Conservation (phyloP, 2,113 vertebrate species). For the Leptobrachium ailaonicum region DNA sequence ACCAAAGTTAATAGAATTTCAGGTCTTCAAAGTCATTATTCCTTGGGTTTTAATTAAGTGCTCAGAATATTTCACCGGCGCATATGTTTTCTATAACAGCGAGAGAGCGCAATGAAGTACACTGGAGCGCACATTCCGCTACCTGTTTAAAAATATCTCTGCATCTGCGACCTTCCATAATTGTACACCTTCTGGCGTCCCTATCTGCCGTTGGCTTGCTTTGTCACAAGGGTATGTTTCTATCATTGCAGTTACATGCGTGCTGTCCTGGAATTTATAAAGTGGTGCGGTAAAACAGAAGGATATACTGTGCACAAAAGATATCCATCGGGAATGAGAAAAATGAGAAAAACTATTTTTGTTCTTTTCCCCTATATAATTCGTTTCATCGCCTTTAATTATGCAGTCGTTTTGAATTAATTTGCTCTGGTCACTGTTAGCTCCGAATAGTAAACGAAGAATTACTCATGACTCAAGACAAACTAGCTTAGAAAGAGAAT, state of each 20-base stretch:
- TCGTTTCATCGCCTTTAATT: too few species aligned
- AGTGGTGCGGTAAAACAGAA: background rate
- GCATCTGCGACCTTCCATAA: constrained; percentile 5
- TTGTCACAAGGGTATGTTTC: constrained; percentile 22
- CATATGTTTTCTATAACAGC: constrained; percentile 9
- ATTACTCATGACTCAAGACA: too few species aligned
- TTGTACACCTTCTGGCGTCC: constrained; percentile 11
- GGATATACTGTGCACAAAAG: background rate
- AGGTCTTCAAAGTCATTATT: constrained; percentile 7
- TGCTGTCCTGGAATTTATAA: background rate
- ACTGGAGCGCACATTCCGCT: constrained; percentile 21
- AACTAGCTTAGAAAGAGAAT: too few species aligned
- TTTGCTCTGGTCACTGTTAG: too few species aligned
- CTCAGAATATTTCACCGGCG: constrained; percentile 15
- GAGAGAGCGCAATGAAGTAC: background rate
- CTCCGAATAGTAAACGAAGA: too few species aligned
- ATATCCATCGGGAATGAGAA: background rate
- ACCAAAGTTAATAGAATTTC: constrained; percentile 29
- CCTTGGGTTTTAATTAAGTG: constrained; percentile 22
- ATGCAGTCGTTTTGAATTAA: too few species aligned
- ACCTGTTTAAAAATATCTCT: constrained; percentile 26
- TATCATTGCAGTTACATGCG: background rate
- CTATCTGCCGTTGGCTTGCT: background rate
- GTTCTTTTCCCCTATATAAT: too few species aligned
- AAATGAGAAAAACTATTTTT: too few species aligned